These are phyloP conservation scores for Drosophila malerkotliana DNA, from an alignment of 1,140 invertebrate genomes.

Conservation along the genomic window DNA sequence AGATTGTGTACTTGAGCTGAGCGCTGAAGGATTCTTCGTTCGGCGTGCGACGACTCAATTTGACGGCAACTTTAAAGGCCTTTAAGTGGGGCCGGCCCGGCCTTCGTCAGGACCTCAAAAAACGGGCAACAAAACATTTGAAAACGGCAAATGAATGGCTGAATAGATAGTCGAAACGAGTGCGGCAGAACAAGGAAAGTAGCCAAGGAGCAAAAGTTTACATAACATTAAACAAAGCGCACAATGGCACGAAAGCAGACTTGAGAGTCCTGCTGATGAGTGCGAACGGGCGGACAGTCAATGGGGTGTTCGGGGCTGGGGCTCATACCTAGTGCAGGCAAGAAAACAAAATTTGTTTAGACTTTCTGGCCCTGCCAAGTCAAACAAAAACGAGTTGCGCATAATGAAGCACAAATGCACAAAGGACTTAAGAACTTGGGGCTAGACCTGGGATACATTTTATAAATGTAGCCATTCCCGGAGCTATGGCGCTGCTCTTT, in stretches of 20 bases:
- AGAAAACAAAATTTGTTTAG: slow-evolving; percentile 72
- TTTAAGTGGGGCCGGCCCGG: slow-evolving; percentile 2
- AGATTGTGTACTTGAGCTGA: neutral
- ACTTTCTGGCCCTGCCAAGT: slow-evolving; percentile 70
- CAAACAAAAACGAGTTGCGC: slow-evolving; percentile 78
- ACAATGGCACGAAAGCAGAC: slow-evolving; percentile 64
- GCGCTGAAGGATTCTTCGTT: neutral
- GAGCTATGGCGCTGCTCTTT: slow-evolving; percentile 34
- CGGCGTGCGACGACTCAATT: slow-evolving; percentile 36
- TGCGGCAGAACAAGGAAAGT: slow-evolving; percentile 31
- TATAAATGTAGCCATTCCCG: slow-evolving; percentile 56
- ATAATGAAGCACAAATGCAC: slow-evolving; percentile 79
- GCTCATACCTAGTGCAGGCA: slow-evolving; percentile 47
- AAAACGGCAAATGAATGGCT: slow-evolving; percentile 67
- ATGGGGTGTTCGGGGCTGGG: slow-evolving; percentile 30
- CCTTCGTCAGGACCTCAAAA: slow-evolving; percentile 19
- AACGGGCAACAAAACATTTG: slow-evolving; percentile 29
- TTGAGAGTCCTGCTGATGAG: slow-evolving; percentile 66
- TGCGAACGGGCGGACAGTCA: slow-evolving; percentile 57
- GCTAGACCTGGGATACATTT: slow-evolving; percentile 32
- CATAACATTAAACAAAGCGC: slow-evolving; percentile 82
- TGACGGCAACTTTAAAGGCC: slow-evolving; percentile 56
- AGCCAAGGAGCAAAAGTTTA: slow-evolving; percentile 71
- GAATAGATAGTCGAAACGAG: slow-evolving; percentile 72
- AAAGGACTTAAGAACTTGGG: slow-evolving; percentile 41